Conservation (phyloP, 64 coral and sea anemone genomes). For the Actinia tenebrosa region DNA sequence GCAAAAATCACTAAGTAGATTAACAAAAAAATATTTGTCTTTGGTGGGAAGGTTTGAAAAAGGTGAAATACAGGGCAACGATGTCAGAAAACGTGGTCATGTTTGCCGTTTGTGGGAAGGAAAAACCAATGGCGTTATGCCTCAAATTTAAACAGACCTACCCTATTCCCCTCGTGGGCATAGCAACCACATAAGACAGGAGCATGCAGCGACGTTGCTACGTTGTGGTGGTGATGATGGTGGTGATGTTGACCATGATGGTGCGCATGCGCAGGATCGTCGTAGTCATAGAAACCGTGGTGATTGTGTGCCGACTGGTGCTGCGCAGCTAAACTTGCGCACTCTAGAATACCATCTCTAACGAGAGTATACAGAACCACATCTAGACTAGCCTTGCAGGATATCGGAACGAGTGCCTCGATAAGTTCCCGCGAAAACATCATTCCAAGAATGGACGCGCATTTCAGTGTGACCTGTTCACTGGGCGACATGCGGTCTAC, state of each 20-base stretch:
- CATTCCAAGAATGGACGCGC: constrained; percentile 75
- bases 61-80: no score
- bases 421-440: constrained; percentile 72
- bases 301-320: constrained; percentile 94
- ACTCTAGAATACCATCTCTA: constrained; percentile 86
- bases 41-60: no score
- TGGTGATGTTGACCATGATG: constrained; percentile 87
- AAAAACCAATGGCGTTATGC: no score
- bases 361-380: constrained; percentile 79
- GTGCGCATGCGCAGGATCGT: constrained; percentile 73
- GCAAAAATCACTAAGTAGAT: no score
- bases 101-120: no score
- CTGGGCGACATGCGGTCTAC: constrained; percentile 84
- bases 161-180: constrained; percentile 75
- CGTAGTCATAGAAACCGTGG: constrained; percentile 95
- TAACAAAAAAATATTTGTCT: no score
- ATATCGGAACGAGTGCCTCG: constrained; percentile 72
- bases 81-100: no score
- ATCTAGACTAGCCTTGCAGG: constrained; percentile 50
- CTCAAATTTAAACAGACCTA: not conserved
- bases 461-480: constrained; percentile 91
- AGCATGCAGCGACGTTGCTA: constrained; percentile 75
- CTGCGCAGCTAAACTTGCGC: constrained; percentile 68
- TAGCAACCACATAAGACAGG: constrained; percentile 89
- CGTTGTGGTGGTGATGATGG: constrained; percentile 96